Evolutionary conservation across 2,888 invertebrate species (phyloP), one percentile per base, ranked within the genome.

Genomic region (Drosophila demipolita): DNA sequence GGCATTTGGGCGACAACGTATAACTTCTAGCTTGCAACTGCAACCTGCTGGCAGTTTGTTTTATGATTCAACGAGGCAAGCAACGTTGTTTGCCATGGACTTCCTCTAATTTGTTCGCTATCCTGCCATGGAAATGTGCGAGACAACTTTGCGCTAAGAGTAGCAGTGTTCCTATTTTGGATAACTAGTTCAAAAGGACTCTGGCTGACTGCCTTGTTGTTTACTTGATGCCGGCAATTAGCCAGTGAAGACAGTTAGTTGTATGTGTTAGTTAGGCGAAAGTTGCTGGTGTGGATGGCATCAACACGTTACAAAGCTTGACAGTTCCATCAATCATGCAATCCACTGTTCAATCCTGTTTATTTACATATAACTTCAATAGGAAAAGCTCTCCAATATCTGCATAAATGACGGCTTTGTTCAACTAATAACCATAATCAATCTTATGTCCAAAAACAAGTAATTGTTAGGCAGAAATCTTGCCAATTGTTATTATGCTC

Each of bases 31-130:
- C 53, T 48, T 38, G 35, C 40, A 49, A 50, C 49, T 59, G 35
- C 54, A 55, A 49, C 23, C 33, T 63, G 65, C 55, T 80, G 81
- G 78, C 80, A 75, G 86, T 82, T 86, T 83, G 81, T 68, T 83
- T 86, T 83, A 83, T 78, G 75, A 73, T 72, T 67, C 72, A 73
- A 57, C 68, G 59, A 36, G 17, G 48, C 55, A 35, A 20, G 33
- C n/a, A 42, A 29, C 38, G 26, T 5, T 9, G 49, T 32, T 33
- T 59, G 32, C 42, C 52, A 26, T n/a, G n/a, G 33, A 42, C 42
- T 40, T 52, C 49, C 40, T 58, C 80, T 71, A 79, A 82, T 75
- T 83, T 64, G 58, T 57, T 40, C 52, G 66, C 73, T 68, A 68
- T 75, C 74, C 72, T 20, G 59, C 74, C 78, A 83, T 78, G 78